phyloP scores from a whole-genome alignment of 2,113 vertebrate species.

The Eurystomus gularis region DNA sequence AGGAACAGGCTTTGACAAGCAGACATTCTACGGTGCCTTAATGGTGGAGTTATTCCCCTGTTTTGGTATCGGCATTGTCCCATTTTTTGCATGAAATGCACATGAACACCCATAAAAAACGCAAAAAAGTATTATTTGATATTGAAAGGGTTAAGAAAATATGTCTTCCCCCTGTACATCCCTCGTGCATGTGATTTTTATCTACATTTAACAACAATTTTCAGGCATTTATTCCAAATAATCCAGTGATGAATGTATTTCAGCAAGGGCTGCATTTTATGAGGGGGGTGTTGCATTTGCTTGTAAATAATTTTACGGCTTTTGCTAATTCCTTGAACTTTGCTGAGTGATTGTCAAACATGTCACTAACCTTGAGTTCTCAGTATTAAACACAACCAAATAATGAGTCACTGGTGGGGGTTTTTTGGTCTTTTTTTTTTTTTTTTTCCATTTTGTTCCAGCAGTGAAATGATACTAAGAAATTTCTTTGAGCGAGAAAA shows the following conservation, averaged over 20 bases:
- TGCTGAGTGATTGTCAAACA: neutral
- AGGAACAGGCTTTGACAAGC: neutral
- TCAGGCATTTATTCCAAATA: neutral
- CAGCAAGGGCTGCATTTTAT: neutral
- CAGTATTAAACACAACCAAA: neutral
- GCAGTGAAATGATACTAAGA: neutral
- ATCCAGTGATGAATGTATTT: neutral
- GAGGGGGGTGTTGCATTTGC: neutral
- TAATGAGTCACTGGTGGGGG: neutral
- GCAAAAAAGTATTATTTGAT: neutral
- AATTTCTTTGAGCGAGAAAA: neutral
- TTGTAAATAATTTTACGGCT: constrained; percentile 15
- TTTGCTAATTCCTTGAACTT: neutral
- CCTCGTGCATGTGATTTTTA: neutral
- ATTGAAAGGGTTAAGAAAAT: neutral
- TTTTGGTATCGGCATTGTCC: neutral
- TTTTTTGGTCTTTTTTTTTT: neutral
- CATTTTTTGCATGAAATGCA: neutral
- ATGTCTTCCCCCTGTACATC: neutral
- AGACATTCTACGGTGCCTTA: neutral
- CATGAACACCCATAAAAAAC: neutral
- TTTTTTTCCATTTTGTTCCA: neutral
- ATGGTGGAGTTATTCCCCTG: neutral
- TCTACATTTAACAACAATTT: neutral
- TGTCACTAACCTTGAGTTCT: neutral